phyloP scores from a whole-genome alignment of 2,888 invertebrate species.

The Candidula unifasciata region DNA sequence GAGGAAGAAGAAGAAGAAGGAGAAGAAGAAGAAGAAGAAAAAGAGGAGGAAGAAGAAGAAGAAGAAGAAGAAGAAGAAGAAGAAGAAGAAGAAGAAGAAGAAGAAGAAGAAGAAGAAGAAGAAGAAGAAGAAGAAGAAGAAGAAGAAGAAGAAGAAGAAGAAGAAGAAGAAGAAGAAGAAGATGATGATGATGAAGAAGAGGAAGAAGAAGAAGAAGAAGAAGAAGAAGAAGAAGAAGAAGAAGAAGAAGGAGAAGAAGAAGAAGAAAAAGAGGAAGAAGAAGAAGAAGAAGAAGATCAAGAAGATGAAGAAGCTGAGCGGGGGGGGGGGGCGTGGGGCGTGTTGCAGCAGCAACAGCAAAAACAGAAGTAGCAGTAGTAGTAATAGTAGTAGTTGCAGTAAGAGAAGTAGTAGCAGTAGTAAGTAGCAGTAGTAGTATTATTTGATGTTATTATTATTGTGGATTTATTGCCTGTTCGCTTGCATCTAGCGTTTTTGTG shows the following conservation, averaged over 20 bases:
- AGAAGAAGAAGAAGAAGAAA: neutral
- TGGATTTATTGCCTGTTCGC: too few species aligned
- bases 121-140: neutral
- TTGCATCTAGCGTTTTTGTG: too few species aligned
- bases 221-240: conserved; percentile 16
- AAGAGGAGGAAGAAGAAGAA: neutral
- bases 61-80: neutral
- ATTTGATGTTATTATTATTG: too few species aligned
- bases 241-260: conserved; percentile 22
- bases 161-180: neutral
- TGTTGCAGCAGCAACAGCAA: too few species aligned
- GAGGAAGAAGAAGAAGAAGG: neutral
- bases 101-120: neutral
- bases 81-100: neutral
- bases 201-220: neutral
- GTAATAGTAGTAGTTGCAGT: too few species aligned
- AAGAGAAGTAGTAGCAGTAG: too few species aligned
- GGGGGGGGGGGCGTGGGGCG: too few species aligned
- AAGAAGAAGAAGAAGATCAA: too few species aligned
- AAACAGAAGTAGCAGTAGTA: neutral
- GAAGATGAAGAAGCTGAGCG: too few species aligned
- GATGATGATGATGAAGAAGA: neutral
- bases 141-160: neutral
- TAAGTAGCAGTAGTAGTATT: too few species aligned
- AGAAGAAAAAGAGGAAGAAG: neutral